Evolutionary conservation across 2,888 invertebrate species (phyloP).

Genomic region (Blera fallax): DNA sequence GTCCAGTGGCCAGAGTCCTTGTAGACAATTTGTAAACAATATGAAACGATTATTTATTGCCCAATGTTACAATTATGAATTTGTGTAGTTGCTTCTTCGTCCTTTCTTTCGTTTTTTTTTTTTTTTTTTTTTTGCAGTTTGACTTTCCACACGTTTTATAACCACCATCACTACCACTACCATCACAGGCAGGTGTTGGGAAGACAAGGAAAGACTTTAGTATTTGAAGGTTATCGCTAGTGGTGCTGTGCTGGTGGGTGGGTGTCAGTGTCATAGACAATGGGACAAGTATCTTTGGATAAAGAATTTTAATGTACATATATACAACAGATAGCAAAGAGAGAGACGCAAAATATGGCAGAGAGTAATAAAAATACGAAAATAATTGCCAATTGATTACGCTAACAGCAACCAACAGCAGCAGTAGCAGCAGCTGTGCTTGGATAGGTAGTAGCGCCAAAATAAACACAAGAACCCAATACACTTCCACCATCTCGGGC

Average conservation of each 20-base stretch:
- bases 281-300: slow-evolving; percentile 56
- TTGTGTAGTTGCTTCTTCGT: slow-evolving; percentile 45
- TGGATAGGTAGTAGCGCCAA: slow-evolving; percentile 61
- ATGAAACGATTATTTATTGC: slow-evolving; percentile 67
- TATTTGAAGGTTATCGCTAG: slow-evolving; percentile 69
- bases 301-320: slow-evolving; percentile 51
- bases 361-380: slow-evolving; percentile 67
- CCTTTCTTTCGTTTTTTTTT: slow-evolving; percentile 22
- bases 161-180: background rate
- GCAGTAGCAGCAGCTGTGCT: slow-evolving; percentile 20
- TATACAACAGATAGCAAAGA: slow-evolving; percentile 9
- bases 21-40: slow-evolving; percentile 72
- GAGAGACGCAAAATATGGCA: slow-evolving; percentile 56
- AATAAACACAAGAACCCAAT: slow-evolving; percentile 67
- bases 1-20: slow-evolving; percentile 57
- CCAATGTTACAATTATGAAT: slow-evolving; percentile 64
- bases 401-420: slow-evolving; percentile 8
- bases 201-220: slow-evolving; percentile 9
- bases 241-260: background rate
- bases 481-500: slow-evolving; percentile 31
- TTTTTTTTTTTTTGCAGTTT: background rate
- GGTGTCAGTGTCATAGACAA: slow-evolving; percentile 59
- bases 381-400: slow-evolving; percentile 72
- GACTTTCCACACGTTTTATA: slow-evolving; percentile 3
- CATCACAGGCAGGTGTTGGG: slow-evolving; percentile 26